Conservation (phyloP, 2,888 invertebrate genomes). For the Julus scandinavius region DNA sequence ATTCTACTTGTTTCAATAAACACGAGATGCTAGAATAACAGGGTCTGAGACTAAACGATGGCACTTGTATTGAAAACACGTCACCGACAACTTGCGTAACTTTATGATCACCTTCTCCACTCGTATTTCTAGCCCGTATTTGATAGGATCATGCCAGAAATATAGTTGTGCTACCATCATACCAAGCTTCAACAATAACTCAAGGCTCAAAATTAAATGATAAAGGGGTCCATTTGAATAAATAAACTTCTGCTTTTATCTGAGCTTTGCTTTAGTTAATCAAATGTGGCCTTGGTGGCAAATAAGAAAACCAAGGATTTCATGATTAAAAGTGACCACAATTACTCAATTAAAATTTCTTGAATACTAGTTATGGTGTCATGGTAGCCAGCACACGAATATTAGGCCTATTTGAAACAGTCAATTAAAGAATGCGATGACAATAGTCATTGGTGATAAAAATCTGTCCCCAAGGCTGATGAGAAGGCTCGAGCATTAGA, state of each 20-base stretch:
- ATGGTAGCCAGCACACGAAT: background rate
- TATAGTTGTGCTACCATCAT: background rate
- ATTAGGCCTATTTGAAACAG: background rate
- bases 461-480: background rate
- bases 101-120: background rate
- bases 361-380: background rate
- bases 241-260: conserved; percentile 12
- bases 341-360: conserved; percentile 34
- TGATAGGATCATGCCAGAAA: background rate
- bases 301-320: conserved; percentile 45
- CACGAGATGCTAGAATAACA: background rate
- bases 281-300: background rate
- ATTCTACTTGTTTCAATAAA: background rate
- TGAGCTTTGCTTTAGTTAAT: background rate
- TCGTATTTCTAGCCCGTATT: background rate
- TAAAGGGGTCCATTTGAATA: conserved; percentile 1
- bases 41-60: background rate
- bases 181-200: background rate
- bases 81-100: background rate
- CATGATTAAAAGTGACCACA: conserved; percentile 2
- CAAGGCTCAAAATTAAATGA: background rate
- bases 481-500: conserved; percentile 30
- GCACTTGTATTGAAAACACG: background rate
- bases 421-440: conserved; percentile 2
- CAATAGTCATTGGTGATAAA: background rate